A percentile compares a stretch with the other conserved stretches of the same genome.
Conservation (phyloP, 2,888 invertebrate species). For the Agrochola lota region DNA sequence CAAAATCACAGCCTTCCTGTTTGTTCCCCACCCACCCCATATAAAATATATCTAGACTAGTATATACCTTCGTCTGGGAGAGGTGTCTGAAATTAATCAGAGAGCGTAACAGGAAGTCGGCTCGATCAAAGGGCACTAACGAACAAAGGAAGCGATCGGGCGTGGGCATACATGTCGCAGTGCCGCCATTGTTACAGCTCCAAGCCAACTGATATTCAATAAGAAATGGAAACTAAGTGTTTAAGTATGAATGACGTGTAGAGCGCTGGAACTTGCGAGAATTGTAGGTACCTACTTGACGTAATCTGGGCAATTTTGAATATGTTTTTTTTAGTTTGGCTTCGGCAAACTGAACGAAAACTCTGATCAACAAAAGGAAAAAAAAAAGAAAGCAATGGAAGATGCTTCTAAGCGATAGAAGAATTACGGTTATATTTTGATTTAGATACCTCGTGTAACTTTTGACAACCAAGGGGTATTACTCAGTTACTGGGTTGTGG, state of each 20-base stretch:
- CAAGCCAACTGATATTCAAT: constrained; percentile 58
- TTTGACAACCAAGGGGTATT: too few relatives aligned
- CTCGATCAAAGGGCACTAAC: constrained; percentile 66
- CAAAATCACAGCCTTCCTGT: constrained; percentile 29
- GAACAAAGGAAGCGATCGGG: constrained; percentile 67
- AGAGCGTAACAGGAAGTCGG: constrained; percentile 65
- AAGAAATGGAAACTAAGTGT: constrained; percentile 51
- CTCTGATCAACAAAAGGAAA: neutral
- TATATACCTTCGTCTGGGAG: constrained; percentile 59
- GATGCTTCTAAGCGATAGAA: neutral
- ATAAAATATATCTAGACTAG: constrained; percentile 50
- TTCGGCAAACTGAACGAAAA: neutral
- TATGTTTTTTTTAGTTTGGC: neutral
- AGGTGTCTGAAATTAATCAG: constrained; percentile 66
- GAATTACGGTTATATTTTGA: neutral
- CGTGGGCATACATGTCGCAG: constrained; percentile 59
- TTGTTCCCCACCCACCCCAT: constrained; percentile 7
- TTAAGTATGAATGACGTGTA: constrained; percentile 34
- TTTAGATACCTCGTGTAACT: neutral
- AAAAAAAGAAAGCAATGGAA: neutral
- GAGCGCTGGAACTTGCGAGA: constrained; percentile 16
- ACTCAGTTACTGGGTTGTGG: too few relatives aligned
- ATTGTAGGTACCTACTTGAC: neutral
- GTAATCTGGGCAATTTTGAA: neutral
- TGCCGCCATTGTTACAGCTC: constrained; percentile 42